Percentiles rank a stretch among this genome's conserved stretches.
Evolutionary conservation across 2,888 invertebrate genomes (phyloP).

Genomic region (Acronicta leporina): DNA sequence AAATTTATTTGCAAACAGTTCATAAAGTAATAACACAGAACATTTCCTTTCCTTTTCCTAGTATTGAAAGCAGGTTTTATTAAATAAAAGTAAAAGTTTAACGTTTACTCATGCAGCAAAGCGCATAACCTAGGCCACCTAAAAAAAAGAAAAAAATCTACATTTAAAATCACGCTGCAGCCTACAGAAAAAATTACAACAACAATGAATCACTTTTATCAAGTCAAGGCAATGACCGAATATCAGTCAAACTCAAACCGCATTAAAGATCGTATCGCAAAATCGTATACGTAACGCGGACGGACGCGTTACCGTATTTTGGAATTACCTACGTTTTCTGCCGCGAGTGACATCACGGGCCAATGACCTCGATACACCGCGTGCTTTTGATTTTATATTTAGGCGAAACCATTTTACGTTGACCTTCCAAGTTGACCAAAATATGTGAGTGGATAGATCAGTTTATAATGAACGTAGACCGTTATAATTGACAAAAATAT

Average conservation of each 20-base stretch:
- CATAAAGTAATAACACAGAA: too few species aligned
- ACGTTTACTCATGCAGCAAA: too few species aligned
- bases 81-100: too few species aligned
- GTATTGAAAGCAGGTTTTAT: too few species aligned
- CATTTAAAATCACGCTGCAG: conserved; percentile 8
- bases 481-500: conserved; percentile 46
- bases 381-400: conserved; percentile 56
- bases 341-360: conserved; percentile 57
- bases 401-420: conserved; percentile 47
- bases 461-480: conserved; percentile 35
- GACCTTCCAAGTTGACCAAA: conserved; percentile 36
- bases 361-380: conserved; percentile 55
- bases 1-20: too few species aligned
- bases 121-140: not conserved
- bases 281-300: conserved; percentile 52
- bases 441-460: conserved; percentile 40
- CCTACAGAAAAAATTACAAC: conserved; percentile 44
- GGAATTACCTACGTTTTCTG: conserved; percentile 51
- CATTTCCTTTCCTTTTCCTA: too few species aligned
- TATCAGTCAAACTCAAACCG: conserved; percentile 64
- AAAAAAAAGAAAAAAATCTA: not conserved
- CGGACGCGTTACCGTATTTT: conserved; percentile 51
- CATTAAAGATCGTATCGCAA: conserved; percentile 59
- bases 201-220: conserved; percentile 51
- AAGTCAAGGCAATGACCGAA: conserved; percentile 67